These are phyloP conservation scores for Malurus splendens DNA, from an alignment of 2,797 vertebrate genomes.

Conservation along the genomic window DNA sequence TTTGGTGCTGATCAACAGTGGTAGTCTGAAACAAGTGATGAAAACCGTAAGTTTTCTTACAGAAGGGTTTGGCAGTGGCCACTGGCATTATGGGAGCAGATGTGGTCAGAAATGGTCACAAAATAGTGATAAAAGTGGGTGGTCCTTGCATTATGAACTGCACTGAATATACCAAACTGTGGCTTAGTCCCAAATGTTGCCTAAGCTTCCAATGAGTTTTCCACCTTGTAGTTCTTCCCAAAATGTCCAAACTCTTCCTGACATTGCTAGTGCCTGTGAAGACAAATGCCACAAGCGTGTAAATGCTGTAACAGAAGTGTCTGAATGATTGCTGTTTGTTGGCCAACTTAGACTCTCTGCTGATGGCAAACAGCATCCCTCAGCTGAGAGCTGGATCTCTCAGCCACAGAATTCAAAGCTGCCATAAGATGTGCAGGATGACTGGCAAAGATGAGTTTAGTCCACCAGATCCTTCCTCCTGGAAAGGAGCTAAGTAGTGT, in stretches of 20 bases:
- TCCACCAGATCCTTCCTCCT: neutral
- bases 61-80: neutral
- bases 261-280: neutral
- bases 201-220: neutral
- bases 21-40: neutral
- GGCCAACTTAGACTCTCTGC: neutral
- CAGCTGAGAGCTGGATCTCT: neutral
- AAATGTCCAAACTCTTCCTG: constrained; percentile 4
- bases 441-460: neutral
- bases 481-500: neutral
- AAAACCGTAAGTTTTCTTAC: neutral
- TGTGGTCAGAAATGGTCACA: neutral
- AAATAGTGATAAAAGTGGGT: neutral
- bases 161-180: neutral
- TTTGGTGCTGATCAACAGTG: neutral
- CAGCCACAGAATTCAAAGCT: neutral
- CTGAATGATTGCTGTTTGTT: neutral
- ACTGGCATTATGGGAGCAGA: neutral
- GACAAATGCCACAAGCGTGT: neutral
- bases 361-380: neutral
- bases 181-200: neutral
- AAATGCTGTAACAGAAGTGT: neutral
- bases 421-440: neutral
- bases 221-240: neutral
- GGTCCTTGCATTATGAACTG: neutral